Evolutionary conservation across 2,888 invertebrate genomes (phyloP), one percentile per base, ranked within the genome.

Genomic region (Idaea dimidiata): DNA sequence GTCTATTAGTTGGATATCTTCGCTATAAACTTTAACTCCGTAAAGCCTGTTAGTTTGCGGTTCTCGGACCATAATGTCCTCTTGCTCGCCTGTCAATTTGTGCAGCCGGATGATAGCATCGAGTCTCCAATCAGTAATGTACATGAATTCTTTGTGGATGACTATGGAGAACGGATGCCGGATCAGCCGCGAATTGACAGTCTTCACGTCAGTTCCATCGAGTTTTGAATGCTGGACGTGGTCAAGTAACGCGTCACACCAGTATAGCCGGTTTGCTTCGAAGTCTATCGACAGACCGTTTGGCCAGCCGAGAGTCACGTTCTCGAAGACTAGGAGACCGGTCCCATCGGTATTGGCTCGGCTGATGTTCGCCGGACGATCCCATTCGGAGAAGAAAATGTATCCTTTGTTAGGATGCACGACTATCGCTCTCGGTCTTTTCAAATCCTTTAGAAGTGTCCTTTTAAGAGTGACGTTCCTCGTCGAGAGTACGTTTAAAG

Each of bases 331-430:
- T 3, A 97, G 91, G 17, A 98, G 92, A 71, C 96, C 96, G 0
- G 95, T 95, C 1, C 99, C 99, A 79, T 99, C 99, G 0, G 97
- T 95, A 75, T 96, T 95, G 0, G 98, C 97, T 72, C 99, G 94
- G 64, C 97, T 98, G 68, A 99, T 99, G 82, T 99, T 99, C 0
- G 99, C 99, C 0, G 99, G 99, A 4, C 98, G 94, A 79, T 98
- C 98, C 97, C 99, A 98, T 83, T 99, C 99, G 0, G 98, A 97
- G 93, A 97, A 99, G 91, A 98, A 99, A 59, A 99, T 96, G 77
- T 94, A 97, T 72, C 99, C 99, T 79, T 96, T 96, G 81, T 98
- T 98, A 0, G 99, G 99, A 88, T 99, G 99, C 0, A 99, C 97
- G 0, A 98, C 99, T 65, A 99, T 98, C 6, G 99, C 99, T 75